A percentile compares a stretch with the other conserved stretches of the same genome.
Evolutionary conservation across 2,113 vertebrate genomes (phyloP).

Genomic region (Lates calcarifer): DNA sequence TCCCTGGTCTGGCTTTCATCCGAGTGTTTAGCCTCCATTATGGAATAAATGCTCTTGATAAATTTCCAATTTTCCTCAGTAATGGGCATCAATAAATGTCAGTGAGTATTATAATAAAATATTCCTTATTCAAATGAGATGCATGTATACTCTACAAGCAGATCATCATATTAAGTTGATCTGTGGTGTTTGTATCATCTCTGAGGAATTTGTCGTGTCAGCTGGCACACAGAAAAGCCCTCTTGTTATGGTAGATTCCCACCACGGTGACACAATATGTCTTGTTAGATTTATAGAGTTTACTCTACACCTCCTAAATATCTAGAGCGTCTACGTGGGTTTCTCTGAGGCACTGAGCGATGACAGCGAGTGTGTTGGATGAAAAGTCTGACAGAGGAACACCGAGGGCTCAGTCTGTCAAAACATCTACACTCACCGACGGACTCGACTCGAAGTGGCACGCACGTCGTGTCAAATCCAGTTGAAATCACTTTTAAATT

Average conservation of each 20-base stretch:
- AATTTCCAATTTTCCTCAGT: too few relatives aligned
- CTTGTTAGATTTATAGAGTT: conserved; percentile 6
- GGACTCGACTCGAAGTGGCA: background rate
- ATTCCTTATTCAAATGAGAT: background rate
- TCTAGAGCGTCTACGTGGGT: background rate
- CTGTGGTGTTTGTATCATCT: background rate
- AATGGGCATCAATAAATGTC: background rate
- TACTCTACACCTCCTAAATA: background rate
- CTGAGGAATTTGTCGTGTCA: background rate
- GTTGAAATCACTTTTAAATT: background rate
- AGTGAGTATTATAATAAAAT: background rate
- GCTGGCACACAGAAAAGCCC: background rate
- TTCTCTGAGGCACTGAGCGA: conserved; percentile 9
- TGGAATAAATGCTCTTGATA: too few relatives aligned
- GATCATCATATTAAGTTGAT: background rate
- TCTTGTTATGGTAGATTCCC: background rate
- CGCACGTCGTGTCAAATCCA: background rate
- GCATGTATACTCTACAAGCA: background rate
- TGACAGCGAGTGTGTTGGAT: background rate
- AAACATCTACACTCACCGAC: background rate
- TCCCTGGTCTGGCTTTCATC: too few relatives aligned
- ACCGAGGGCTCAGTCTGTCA: background rate
- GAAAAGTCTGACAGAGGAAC: background rate
- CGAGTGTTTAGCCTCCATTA: too few relatives aligned
- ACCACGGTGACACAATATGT: conserved; percentile 7